A percentile compares a stretch with the other conserved stretches of the same genome.
Evolutionary conservation across 2,888 invertebrate genomes (phyloP).

Genomic region (Andrena dorsata): DNA sequence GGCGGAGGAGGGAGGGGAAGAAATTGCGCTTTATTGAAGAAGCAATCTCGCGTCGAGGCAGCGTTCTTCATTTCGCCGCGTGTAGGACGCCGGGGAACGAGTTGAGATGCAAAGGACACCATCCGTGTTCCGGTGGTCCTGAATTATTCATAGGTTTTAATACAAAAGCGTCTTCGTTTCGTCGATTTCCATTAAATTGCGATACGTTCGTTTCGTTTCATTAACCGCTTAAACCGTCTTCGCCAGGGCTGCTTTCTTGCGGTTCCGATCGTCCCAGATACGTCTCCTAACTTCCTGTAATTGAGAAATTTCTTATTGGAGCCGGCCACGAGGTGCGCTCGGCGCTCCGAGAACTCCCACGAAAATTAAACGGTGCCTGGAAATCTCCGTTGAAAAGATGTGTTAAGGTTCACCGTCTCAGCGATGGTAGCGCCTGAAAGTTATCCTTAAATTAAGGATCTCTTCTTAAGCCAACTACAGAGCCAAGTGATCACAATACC

Average conservation of each 20-base stretch:
- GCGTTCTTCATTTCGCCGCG: constrained; percentile 12
- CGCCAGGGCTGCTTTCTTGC: constrained; percentile 28
- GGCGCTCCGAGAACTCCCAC: neutral
- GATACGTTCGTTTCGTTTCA: constrained; percentile 63
- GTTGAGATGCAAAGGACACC: constrained; percentile 56
- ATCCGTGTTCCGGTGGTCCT: constrained; percentile 17
- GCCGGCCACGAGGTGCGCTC: constrained; percentile 16
- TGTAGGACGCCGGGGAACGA: constrained; percentile 6
- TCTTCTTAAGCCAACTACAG: neutral
- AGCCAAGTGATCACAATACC: constrained; percentile 4
- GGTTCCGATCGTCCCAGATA: constrained; percentile 44
- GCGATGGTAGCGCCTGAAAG: neutral
- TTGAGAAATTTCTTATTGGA: constrained; percentile 45
- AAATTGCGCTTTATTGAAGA: constrained; percentile 35
- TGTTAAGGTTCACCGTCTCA: neutral
- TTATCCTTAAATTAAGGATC: too few species aligned
- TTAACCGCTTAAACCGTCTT: constrained; percentile 44
- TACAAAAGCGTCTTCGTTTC: constrained; percentile 59
- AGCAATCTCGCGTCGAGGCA: constrained; percentile 19
- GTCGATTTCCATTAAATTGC: constrained; percentile 66
- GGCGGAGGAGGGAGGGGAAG: neutral
- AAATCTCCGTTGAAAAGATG: neutral
- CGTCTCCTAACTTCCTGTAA: constrained; percentile 42
- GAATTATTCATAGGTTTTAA: constrained; percentile 68
- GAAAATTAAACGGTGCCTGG: constrained; percentile 30